Percentiles rank a stretch among this genome's conserved stretches.
These are phyloP conservation scores for Patella ulyssiponensis DNA, from an alignment of 2,888 invertebrate genomes.

Conservation along the genomic window DNA sequence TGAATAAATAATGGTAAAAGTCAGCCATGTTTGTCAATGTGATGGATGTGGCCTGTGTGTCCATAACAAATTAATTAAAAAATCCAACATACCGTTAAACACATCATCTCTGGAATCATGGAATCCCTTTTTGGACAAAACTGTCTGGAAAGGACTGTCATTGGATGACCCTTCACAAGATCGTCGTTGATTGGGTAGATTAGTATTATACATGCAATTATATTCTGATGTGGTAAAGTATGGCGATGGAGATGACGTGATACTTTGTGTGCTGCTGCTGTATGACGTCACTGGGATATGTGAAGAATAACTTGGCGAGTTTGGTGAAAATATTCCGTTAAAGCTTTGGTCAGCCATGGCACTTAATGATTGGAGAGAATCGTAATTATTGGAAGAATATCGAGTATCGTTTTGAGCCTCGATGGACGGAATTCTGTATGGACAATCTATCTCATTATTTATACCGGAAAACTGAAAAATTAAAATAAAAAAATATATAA, in stretches of 20 bases:
- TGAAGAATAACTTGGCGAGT: constrained; percentile 7
- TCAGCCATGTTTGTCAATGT: no score
- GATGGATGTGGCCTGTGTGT: no score
- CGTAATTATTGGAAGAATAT: constrained; percentile 29
- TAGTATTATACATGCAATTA: not conserved
- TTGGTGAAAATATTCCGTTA: constrained; percentile 30
- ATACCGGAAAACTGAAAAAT: constrained; percentile 12
- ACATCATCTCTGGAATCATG: constrained; percentile 27
- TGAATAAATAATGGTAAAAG: no score
- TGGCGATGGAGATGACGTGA: constrained; percentile 16
- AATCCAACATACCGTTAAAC: constrained; percentile 18
- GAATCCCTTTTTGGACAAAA: constrained; percentile 21
- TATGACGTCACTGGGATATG: constrained; percentile 15
- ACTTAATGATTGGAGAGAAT: constrained; percentile 39
- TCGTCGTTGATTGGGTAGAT: not conserved
- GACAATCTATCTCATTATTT: constrained; percentile 18
- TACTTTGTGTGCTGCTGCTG: not conserved
- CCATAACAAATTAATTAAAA: not conserved
- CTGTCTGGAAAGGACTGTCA: not conserved
- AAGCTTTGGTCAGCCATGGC: constrained; percentile 43
- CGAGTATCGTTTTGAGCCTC: constrained; percentile 22
- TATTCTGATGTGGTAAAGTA: not conserved
- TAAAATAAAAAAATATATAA: not conserved
- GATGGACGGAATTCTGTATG: constrained; percentile 14
- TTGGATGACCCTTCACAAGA: not conserved